These are phyloP conservation scores for Corticium candelabrum DNA, from an alignment of 37 sponge, comb jelly and placozoan genomes.

Conservation along the genomic window DNA sequence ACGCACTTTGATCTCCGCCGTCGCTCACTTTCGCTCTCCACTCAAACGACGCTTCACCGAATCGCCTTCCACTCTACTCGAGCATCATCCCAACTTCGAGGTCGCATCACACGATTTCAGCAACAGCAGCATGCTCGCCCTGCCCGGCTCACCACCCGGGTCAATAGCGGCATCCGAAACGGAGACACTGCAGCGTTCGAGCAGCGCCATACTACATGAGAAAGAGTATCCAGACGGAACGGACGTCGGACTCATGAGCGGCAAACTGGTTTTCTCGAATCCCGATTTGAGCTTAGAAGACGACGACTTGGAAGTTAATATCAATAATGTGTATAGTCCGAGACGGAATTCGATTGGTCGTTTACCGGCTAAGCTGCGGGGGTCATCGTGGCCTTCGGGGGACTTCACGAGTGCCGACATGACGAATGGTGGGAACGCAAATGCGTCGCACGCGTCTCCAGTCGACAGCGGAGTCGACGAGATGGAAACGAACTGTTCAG, in stretches of 20 bases:
- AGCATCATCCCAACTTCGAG: neutral
- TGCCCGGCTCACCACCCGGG: neutral
- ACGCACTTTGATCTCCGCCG: constrained; percentile 38
- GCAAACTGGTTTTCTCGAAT: neutral
- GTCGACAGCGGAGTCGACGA: neutral
- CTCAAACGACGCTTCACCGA: neutral
- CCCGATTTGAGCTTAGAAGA: no score
- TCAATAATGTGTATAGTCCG: no score
- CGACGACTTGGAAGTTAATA: no score
- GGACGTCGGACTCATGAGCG: neutral
- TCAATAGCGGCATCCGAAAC: neutral
- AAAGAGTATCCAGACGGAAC: neutral
- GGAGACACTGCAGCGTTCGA: neutral
- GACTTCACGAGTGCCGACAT: no score
- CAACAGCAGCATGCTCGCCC: neutral
- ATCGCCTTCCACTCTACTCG: neutral
- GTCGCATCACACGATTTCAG: neutral
- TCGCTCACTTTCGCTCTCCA: constrained; percentile 28
- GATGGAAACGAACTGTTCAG: neutral
- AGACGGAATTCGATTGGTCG: no score
- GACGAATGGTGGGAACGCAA: no score
- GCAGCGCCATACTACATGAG: neutral
- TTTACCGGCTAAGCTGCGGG: no score
- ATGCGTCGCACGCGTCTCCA: no score
- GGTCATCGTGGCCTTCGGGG: no score